phyloP scores from a whole-genome alignment of 2,888 invertebrate genomes.

The Coelopa pilipes region DNA sequence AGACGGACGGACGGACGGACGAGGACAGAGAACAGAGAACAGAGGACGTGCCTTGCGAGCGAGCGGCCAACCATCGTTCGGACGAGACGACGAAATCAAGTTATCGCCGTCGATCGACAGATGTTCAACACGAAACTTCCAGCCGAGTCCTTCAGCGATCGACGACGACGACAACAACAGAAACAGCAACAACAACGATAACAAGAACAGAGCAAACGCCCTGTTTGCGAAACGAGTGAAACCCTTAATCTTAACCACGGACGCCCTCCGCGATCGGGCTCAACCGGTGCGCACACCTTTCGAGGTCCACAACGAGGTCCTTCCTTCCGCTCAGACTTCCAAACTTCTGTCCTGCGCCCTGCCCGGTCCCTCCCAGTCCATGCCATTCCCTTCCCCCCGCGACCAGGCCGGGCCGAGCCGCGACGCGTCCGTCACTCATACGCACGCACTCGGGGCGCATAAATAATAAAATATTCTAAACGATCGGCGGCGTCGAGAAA shows the following conservation, averaged over 20 bases:
- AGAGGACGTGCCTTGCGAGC: too few relatives aligned
- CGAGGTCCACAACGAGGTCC: not conserved
- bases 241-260: constrained; percentile 24
- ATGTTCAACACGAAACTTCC: constrained; percentile 52
- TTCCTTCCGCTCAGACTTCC: not conserved
- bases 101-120: constrained; percentile 62
- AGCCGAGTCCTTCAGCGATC: constrained; percentile 24
- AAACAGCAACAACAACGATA: not conserved
- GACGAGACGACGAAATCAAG: constrained; percentile 50
- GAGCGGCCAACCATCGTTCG: constrained; percentile 6
- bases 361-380: too few relatives aligned
- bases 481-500: not conserved
- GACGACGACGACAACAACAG: not conserved
- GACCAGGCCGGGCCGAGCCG: not conserved
- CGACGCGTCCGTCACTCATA: too few relatives aligned
- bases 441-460: constrained; percentile 10
- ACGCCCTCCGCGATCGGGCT: not conserved
- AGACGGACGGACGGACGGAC: too few relatives aligned
- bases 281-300: not conserved
- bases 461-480: constrained; percentile 18
- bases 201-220: constrained; percentile 25
- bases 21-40: too few relatives aligned
- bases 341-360: not conserved
- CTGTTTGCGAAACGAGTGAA: constrained; percentile 8
- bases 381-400: too few relatives aligned